A percentile compares a stretch with the other conserved stretches of the same genome.
These are phyloP conservation scores for Parambassis ranga DNA, from an alignment of 2,797 vertebrate genomes.

Conservation along the genomic window DNA sequence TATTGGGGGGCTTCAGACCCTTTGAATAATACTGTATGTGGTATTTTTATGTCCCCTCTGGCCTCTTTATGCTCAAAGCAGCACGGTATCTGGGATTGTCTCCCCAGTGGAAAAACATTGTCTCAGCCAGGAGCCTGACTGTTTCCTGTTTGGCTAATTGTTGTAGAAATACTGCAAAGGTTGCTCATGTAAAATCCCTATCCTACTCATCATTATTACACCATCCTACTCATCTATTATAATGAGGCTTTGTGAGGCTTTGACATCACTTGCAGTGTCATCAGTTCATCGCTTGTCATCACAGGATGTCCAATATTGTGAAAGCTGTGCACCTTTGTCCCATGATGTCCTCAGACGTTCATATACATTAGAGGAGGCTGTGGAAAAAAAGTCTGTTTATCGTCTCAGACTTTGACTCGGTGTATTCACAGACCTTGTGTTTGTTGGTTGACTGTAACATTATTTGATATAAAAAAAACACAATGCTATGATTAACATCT, in stretches of 20 bases:
- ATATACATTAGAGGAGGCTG: too few species aligned
- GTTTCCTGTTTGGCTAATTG: conserved; percentile 65
- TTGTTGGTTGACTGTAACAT: too few species aligned
- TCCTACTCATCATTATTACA: background rate
- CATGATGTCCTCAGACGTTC: too few species aligned
- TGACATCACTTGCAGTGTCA: background rate
- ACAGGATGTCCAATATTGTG: background rate
- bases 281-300: conserved; percentile 3
- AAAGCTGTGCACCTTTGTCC: background rate
- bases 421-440: too few species aligned
- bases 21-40: conserved; percentile 20
- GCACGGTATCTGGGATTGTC: conserved; percentile 37
- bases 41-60: conserved; percentile 35
- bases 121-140: conserved; percentile 46
- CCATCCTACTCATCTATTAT: background rate
- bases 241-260: background rate
- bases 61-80: conserved; percentile 28
- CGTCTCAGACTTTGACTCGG: too few species aligned
- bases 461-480: too few species aligned
- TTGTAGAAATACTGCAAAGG: conserved; percentile 37
- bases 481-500: too few species aligned
- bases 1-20: background rate
- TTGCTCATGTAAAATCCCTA: conserved; percentile 24
- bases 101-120: conserved; percentile 59
- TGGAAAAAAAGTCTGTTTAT: too few species aligned